These are phyloP conservation scores for Solenodon paradoxus DNA, from an alignment of 2,113 vertebrate genomes.

Conservation along the genomic window DNA sequence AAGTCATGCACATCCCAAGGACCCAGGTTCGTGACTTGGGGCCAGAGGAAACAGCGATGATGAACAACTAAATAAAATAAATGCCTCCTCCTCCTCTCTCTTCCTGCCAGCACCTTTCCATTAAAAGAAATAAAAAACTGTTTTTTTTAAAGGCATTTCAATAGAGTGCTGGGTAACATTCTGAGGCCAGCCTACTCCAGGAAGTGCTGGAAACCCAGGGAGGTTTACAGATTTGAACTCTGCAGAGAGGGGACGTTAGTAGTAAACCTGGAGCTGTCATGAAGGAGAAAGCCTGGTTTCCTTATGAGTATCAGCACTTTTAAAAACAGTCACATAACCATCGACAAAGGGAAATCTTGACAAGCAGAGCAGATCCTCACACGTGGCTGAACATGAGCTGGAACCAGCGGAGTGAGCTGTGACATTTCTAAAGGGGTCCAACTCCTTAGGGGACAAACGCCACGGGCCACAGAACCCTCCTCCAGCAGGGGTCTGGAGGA, in stretches of 20 bases:
- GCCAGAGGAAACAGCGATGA: too few relatives aligned
- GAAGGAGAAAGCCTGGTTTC: not conserved
- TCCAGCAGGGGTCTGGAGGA: rapidly evolving
- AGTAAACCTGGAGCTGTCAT: not conserved
- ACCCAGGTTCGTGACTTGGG: too few relatives aligned
- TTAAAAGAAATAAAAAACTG: too few relatives aligned
- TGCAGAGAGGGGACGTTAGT: not conserved
- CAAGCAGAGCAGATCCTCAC: not conserved
- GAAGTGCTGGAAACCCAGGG: not conserved
- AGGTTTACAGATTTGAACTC: not conserved
- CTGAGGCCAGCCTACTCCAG: not conserved
- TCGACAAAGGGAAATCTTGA: not conserved
- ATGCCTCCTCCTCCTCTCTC: too few relatives aligned
- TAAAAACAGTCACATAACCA: not conserved
- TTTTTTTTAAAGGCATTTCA: too few relatives aligned
- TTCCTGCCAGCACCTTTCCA: too few relatives aligned
- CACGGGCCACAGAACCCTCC: not conserved
- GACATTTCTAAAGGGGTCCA: not conserved
- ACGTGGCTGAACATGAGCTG: not conserved
- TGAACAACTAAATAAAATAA: too few relatives aligned
- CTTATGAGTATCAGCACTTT: slow-evolving; percentile 76
- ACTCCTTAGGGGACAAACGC: not conserved
- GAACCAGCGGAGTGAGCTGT: not conserved
- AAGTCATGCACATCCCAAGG: too few relatives aligned
- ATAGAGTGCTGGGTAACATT: not conserved